Evolutionary conservation across 2,888 invertebrate genomes (phyloP), one percentile per base, ranked within the genome.

Genomic region (Lycia hirtaria): DNA sequence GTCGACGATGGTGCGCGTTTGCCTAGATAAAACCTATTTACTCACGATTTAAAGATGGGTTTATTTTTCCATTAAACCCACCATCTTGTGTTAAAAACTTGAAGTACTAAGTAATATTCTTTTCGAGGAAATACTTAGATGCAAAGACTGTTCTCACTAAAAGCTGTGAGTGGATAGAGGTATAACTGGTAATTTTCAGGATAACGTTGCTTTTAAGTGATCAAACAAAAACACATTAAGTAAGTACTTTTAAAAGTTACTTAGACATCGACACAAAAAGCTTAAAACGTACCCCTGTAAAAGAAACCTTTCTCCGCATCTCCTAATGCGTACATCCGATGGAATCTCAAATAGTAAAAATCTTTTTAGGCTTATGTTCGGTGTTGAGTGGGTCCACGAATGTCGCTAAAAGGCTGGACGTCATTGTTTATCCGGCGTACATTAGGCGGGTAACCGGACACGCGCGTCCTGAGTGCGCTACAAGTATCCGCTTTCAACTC

Each of bases 401-500:
- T 90, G 91, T 91, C 91, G 87, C 91, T 92, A 92, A 92, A 92
- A 92, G 91, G 90, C 91, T 89, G 89, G 87, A 87, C 90, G 90
- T 90, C 91, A 90, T 92, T 92, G 91, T 92, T 92, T 92, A 92
- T 91, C 91, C 91, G 90, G 88, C 83, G 83, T 86, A 88, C 91
- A 92, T 92, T 91, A 92, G 90, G 89, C 90, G 88, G 87, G 91
- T 90, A 92, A 92, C 91, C 90, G 91, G 91, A 92, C 91, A 92
- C 91, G 91, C 87, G 83, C 90, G 86, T 80, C 80, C 87, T 91
- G 91, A 92, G 91, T 91, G 91, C 90, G 90, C 88, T 92, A 92
- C 91, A 92, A 91, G 91, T 92, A 92, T 92, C 91, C 89, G 91
- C 91, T 92, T 92, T 92, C 91, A 92, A 92, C 91, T 92, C 91